Percentiles rank a stretch among this genome's conserved stretches.
Evolutionary conservation across 1,140 invertebrate species (phyloP).

Genomic region (Papilio polytes): DNA sequence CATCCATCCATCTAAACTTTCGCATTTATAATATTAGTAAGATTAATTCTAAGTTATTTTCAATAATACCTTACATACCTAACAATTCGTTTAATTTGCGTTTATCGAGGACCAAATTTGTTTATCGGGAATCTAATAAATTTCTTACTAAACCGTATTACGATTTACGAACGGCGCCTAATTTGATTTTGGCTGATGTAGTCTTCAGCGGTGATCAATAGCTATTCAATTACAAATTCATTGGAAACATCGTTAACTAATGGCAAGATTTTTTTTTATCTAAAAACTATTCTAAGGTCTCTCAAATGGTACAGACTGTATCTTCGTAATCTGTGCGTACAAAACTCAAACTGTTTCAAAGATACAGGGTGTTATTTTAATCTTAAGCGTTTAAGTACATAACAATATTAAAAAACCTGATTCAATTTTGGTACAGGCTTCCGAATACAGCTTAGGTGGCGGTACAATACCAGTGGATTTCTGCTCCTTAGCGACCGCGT

Average conservation of each 20-base stretch:
- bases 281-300: neutral
- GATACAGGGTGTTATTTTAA: neutral
- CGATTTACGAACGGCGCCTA: conserved; percentile 13
- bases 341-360: neutral
- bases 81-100: conserved; percentile 13
- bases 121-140: conserved; percentile 34
- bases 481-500: conserved; percentile 51
- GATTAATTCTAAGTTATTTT: neutral
- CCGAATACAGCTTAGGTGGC: neutral
- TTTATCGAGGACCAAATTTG: conserved; percentile 26
- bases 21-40: neutral
- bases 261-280: neutral
- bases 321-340: too few species aligned
- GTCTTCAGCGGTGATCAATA: conserved; percentile 18
- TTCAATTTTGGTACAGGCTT: conserved; percentile 34
- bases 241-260: neutral
- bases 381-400: neutral
- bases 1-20: too few species aligned
- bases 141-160: conserved; percentile 30
- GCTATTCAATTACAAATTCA: conserved; percentile 20
- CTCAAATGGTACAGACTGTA: too few species aligned
- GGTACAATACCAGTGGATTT: conserved; percentile 55
- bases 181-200: conserved; percentile 18
- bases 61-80: neutral
- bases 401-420: conserved; percentile 38